A percentile compares a stretch with the other conserved stretches of the same genome.
phyloP scores from a whole-genome alignment of 2,113 vertebrate species.

The Sturnus vulgaris region DNA sequence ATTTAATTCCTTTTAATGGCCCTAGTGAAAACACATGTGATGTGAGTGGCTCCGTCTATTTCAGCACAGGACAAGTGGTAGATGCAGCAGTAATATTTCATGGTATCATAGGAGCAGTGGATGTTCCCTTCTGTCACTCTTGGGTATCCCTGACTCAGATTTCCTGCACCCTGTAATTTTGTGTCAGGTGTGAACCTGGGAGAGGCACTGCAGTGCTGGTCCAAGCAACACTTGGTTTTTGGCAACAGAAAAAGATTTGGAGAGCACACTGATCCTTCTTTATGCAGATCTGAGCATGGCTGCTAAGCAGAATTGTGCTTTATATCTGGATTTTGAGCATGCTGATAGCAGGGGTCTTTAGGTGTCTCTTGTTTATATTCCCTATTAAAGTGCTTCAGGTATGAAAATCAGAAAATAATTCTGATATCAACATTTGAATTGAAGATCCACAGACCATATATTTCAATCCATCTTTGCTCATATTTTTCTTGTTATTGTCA shows the following conservation, averaged over 20 bases:
- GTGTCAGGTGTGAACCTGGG: not conserved
- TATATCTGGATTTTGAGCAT: not conserved
- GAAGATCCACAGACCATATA: not conserved
- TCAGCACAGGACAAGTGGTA: not conserved
- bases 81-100: not conserved
- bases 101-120: accelerated
- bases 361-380: not conserved
- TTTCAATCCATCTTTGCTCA: not conserved
- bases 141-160: not conserved
- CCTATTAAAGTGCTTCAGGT: not conserved
- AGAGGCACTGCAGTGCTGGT: not conserved
- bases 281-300: not conserved
- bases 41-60: not conserved
- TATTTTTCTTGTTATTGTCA: not conserved
- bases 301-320: not conserved
- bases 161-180: not conserved
- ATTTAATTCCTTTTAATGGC: not conserved
- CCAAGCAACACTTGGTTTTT: not conserved
- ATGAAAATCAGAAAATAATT: not conserved
- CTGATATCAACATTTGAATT: not conserved
- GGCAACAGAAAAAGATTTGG: not conserved
- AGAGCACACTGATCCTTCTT: not conserved
- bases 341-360: not conserved
- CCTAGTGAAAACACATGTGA: not conserved
- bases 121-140: not conserved